Conservation (phyloP, 1,140 invertebrate species). For the Magallana ariakensis region DNA sequence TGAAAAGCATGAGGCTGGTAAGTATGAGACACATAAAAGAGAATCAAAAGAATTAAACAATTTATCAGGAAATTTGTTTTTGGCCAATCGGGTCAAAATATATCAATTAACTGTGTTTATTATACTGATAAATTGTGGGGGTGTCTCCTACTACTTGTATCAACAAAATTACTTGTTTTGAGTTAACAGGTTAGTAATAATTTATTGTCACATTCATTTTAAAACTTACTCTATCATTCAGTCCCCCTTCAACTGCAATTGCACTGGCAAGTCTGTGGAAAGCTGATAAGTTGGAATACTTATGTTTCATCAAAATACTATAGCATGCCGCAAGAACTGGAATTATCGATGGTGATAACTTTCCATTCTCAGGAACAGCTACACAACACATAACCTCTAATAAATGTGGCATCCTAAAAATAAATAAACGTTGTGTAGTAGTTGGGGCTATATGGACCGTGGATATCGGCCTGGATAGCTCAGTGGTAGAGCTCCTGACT, state of each 20-base stretch:
- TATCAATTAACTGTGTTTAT: constrained; percentile 17
- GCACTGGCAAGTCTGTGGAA: constrained; percentile 6
- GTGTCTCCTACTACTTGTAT: constrained; percentile 1
- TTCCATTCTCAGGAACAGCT: constrained; percentile 6
- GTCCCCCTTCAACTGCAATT: constrained; percentile 26
- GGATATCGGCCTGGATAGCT: no score
- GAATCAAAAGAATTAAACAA: neutral
- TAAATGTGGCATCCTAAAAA: constrained; percentile 28
- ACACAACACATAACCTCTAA: constrained; percentile 24
- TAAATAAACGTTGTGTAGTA: no score
- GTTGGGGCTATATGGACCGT: no score
- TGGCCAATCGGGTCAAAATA: neutral
- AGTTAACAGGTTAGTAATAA: neutral
- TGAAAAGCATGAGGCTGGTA: neutral
- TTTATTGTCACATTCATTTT: neutral
- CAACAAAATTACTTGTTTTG: no score
- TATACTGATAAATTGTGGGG: constrained; percentile 1
- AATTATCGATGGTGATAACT: constrained; percentile 6
- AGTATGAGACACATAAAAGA: constrained; percentile 12
- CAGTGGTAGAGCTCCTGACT: no score
- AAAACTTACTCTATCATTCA: constrained; percentile 17
- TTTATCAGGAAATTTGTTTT: neutral
- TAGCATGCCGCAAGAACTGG: constrained; percentile 7
- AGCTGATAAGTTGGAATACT: constrained; percentile 12
- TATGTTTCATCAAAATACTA: constrained; percentile 10